A percentile compares a stretch with the other conserved stretches of the same genome.
Evolutionary conservation across 2,888 invertebrate genomes (phyloP).

Genomic region (Tuta absoluta): DNA sequence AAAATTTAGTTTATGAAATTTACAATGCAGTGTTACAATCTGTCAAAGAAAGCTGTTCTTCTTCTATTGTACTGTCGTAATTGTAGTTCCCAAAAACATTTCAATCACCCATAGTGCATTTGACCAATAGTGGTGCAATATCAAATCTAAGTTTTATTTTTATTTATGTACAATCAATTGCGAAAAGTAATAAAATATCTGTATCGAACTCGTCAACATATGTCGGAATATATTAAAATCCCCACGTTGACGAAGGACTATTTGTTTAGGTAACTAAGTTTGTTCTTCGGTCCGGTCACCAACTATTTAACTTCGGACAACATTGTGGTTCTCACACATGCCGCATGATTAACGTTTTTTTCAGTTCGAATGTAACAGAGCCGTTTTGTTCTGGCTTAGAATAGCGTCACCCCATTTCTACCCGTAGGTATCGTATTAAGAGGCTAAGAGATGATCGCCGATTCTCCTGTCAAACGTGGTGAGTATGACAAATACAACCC

Average conservation of each 20-base stretch:
- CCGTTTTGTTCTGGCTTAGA: no score
- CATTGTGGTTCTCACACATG: conserved; percentile 41
- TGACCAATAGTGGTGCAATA: background rate
- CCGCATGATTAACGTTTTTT: no score
- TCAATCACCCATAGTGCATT: no score
- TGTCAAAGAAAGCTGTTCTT: background rate
- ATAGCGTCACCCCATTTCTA: no score
- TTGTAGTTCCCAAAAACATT: background rate
- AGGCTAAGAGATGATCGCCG: no score
- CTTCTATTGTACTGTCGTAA: background rate
- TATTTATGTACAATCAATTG: no score
- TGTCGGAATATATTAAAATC: conserved; percentile 42
- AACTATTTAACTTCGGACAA: conserved; percentile 69
- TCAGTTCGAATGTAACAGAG: no score
- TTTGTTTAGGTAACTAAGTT: conserved; percentile 77
- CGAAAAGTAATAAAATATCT: background rate
- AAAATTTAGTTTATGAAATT: background rate
- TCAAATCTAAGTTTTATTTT: no score
- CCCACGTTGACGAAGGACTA: conserved; percentile 66
- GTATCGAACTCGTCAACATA: conserved; percentile 41
- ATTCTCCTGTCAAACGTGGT: no score
- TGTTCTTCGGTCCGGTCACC: conserved; percentile 67
- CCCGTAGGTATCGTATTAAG: no score
- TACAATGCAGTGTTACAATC: background rate
- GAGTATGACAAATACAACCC: no score